A percentile compares a stretch with the other conserved stretches of the same genome.
Conservation (phyloP, 1,140 invertebrate genomes). For the Kradibia gibbosae region DNA sequence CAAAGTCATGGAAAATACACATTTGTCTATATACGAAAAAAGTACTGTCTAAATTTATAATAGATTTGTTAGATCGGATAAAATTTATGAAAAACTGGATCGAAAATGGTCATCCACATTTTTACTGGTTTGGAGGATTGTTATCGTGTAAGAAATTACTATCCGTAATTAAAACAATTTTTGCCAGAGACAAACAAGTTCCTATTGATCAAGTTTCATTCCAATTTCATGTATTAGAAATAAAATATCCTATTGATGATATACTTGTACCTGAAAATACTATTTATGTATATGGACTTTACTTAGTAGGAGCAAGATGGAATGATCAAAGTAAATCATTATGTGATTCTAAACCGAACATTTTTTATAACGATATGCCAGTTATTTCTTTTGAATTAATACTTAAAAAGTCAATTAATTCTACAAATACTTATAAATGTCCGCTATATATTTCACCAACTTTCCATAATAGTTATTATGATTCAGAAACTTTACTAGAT, state of each 20-base stretch:
- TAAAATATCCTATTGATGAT: slow-evolving; percentile 41
- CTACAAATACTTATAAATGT: slow-evolving; percentile 79
- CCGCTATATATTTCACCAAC: slow-evolving; percentile 88
- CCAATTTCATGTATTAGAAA: slow-evolving; percentile 71
- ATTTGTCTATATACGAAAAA: slow-evolving; percentile 43
- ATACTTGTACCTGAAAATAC: slow-evolving; percentile 75
- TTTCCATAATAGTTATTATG: slow-evolving; percentile 78
- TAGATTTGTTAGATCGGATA: slow-evolving; percentile 57
- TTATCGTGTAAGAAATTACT: slow-evolving; percentile 81
- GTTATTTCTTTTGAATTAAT: slow-evolving; percentile 78
- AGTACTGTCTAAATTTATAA: slow-evolving; percentile 57
- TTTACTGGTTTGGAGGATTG: slow-evolving; percentile 81
- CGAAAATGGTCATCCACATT: slow-evolving; percentile 73
- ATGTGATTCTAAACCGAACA: slow-evolving; percentile 83
- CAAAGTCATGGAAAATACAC: slow-evolving; percentile 62
- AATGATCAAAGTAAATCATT: slow-evolving; percentile 75
- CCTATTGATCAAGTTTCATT: slow-evolving; percentile 77
- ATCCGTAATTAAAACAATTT: slow-evolving; percentile 79
- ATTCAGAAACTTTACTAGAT: slow-evolving; percentile 82
- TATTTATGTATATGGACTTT: slow-evolving; percentile 86
- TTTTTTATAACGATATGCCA: slow-evolving; percentile 85
- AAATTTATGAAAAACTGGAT: slow-evolving; percentile 75
- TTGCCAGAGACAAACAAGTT: slow-evolving; percentile 75
- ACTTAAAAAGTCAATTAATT: slow-evolving; percentile 71
- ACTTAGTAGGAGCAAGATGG: slow-evolving; percentile 89